phyloP scores from a whole-genome alignment of 2,113 vertebrate species.

The Aix galericulata region DNA sequence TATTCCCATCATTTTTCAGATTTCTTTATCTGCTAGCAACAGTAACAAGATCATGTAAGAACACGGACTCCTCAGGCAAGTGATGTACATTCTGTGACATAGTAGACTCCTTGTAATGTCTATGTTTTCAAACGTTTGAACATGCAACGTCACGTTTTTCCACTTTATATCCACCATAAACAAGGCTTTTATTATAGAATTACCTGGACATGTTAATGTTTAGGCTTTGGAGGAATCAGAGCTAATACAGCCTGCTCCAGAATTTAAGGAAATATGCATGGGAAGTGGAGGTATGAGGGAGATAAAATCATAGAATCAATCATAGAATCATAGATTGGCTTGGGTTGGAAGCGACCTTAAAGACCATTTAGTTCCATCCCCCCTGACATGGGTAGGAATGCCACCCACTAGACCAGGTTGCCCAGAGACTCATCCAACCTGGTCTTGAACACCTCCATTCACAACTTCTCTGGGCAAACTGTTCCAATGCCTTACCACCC shows the following conservation, averaged over 20 bases:
- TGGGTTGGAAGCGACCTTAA: too few relatives aligned
- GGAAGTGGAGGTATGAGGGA: neutral
- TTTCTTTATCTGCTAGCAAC: neutral
- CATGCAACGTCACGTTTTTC: accelerated
- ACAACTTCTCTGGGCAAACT: too few relatives aligned
- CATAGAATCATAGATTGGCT: too few relatives aligned
- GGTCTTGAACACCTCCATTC: too few relatives aligned
- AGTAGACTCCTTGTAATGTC: accelerated
- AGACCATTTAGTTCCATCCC: too few relatives aligned
- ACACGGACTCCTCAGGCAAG: neutral
- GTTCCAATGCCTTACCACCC: too few relatives aligned
- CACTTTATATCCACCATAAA: neutral
- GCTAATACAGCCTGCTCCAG: neutral
- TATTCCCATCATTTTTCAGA: neutral
- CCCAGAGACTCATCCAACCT: too few relatives aligned
- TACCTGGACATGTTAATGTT: neutral
- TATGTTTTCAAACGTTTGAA: neutral
- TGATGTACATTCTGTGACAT: accelerated
- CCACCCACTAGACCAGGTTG: too few relatives aligned
- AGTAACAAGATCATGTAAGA: neutral
- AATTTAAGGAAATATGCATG: accelerated
- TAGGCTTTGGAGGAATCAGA: neutral
- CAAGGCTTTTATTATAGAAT: neutral
- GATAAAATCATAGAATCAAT: neutral
- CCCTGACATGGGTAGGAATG: too few relatives aligned